phyloP scores from a whole-genome alignment of 2,797 vertebrate genomes.

The Emys orbicularis region DNA sequence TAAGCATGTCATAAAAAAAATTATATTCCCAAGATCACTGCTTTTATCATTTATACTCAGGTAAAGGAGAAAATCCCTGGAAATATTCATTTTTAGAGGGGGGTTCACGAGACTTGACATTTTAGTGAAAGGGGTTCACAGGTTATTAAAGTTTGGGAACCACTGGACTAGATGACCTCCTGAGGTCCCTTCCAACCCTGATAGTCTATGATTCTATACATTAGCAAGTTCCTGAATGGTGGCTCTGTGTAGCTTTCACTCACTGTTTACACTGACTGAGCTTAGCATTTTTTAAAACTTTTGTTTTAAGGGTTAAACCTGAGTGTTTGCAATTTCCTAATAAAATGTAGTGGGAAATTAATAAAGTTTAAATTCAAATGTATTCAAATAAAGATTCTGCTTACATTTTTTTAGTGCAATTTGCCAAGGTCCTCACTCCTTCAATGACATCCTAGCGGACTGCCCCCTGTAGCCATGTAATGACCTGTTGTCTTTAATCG shows the following conservation, averaged over 20 bases:
- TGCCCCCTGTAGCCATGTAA: too few species aligned
- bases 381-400: rapidly evolving
- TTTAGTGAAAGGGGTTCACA: too few species aligned
- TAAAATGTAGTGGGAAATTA: not conserved
- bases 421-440: not conserved
- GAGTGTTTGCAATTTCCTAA: not conserved
- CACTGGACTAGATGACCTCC: too few species aligned
- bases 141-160: too few species aligned
- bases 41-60: too few species aligned
- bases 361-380: not conserved
- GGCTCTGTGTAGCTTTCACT: not conserved
- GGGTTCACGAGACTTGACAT: too few species aligned
- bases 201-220: not conserved
- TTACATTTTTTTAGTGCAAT: rapidly evolving
- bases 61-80: too few species aligned
- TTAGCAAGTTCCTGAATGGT: not conserved
- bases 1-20: too few species aligned
- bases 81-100: too few species aligned
- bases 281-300: not conserved
- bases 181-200: too few species aligned
- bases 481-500: too few species aligned
- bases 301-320: not conserved
- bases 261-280: not conserved
- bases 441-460: not conserved
- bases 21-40: too few species aligned